These are phyloP conservation scores for Oikopleura dioica DNA, from an alignment of 23 tunicate genomes.

Conservation along the genomic window DNA sequence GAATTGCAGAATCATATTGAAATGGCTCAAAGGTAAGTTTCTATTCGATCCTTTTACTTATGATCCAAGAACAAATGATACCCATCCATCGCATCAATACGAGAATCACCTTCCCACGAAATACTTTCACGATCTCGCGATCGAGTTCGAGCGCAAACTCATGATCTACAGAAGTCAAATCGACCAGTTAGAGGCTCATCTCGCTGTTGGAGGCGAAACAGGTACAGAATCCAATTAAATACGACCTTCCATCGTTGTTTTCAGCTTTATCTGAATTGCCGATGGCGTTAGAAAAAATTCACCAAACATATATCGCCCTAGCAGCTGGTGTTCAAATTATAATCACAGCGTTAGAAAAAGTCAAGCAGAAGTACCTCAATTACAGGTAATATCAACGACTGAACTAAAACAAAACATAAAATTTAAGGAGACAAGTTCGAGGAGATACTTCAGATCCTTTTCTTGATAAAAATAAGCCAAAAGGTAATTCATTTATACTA, in stretches of 20 bases:
- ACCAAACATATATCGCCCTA: conserved; percentile 7
- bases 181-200: not conserved
- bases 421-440: not conserved
- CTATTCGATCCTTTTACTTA: too few relatives aligned
- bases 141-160: not conserved
- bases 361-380: not conserved
- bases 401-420: not conserved
- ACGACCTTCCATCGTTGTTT: too few relatives aligned
- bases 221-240: too few relatives aligned
- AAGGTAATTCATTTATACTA: too few relatives aligned
- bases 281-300: not conserved
- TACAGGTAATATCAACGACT: not conserved
- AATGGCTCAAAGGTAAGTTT: conserved; percentile 13
- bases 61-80: conserved; percentile 5
- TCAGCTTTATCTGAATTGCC: not conserved
- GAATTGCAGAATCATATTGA: not conserved
- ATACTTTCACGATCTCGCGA: not conserved
- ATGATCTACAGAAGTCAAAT: not conserved
- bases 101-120: not conserved
- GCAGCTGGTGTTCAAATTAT: conserved; percentile 7
- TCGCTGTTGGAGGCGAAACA: not conserved
- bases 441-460: conserved; percentile 4
- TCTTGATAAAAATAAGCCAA: too few relatives aligned
- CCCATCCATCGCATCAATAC: not conserved
- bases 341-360: not conserved